phyloP scores from a whole-genome alignment of 2,797 vertebrate species.

The Anas acuta region DNA sequence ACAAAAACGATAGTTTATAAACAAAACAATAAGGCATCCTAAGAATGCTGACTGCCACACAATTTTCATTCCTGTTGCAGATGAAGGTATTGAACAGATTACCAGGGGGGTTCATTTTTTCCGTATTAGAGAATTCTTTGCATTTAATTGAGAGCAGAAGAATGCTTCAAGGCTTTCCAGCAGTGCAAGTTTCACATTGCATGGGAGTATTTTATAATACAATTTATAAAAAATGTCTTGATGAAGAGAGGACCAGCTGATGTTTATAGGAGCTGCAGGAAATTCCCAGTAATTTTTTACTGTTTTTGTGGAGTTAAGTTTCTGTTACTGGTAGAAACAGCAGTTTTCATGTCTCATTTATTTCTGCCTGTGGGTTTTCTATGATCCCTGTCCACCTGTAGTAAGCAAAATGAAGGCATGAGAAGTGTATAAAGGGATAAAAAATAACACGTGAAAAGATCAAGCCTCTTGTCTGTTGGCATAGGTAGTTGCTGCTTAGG shows the following conservation, averaged over 20 bases:
- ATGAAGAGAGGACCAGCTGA: neutral
- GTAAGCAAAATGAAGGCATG: neutral
- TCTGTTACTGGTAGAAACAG: neutral
- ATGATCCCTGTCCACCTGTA: neutral
- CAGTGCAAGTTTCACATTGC: rapidly evolving
- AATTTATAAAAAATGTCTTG: neutral
- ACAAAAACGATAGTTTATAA: slow-evolving; percentile 7
- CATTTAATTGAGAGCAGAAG: slow-evolving; percentile 31
- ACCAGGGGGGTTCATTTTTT: slow-evolving; percentile 26
- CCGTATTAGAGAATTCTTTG: slow-evolving; percentile 45
- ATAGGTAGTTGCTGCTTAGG: neutral
- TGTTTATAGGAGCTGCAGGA: neutral
- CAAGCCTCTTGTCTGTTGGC: neutral
- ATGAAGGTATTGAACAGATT: slow-evolving; percentile 37
- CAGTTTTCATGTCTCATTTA: neutral
- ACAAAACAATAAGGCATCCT: neutral
- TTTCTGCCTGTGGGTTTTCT: neutral
- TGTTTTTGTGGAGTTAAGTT: neutral
- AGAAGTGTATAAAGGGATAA: neutral
- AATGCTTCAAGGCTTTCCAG: neutral
- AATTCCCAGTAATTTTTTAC: neutral
- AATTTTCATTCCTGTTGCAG: slow-evolving; percentile 7
- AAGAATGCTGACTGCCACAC: slow-evolving; percentile 3
- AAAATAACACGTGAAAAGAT: neutral
- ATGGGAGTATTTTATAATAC: neutral